Evolutionary conservation across 2,113 vertebrate species (phyloP).

Genomic region (Carlito syrichta): DNA sequence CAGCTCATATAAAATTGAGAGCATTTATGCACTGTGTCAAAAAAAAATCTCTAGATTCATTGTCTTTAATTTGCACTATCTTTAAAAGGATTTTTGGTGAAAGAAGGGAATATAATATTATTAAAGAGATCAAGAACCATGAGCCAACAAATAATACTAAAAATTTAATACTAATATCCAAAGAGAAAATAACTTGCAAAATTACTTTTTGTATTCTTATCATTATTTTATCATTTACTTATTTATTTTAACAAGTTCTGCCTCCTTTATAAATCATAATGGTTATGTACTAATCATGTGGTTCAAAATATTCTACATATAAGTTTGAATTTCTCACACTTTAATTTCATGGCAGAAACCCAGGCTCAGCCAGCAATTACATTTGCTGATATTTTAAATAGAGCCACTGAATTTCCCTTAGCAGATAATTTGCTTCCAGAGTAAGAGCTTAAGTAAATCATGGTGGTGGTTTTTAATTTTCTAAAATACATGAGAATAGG

Average conservation of each 20-base stretch:
- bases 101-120: neutral
- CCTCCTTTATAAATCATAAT: neutral
- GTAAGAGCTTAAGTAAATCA: neutral
- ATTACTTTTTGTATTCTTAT: neutral
- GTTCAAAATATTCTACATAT: neutral
- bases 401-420: neutral
- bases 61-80: neutral
- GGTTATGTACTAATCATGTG: neutral
- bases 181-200: neutral
- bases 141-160: neutral
- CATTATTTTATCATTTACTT: neutral
- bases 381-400: neutral
- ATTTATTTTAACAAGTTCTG: neutral
- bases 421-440: neutral
- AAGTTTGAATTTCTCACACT: neutral
- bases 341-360: neutral
- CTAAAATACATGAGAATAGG: neutral
- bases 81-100: neutral
- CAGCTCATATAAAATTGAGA: neutral
- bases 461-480: neutral
- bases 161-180: neutral
- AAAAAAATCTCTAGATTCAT: neutral
- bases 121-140: neutral
- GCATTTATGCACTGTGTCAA: neutral
- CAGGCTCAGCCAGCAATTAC: neutral